These are phyloP conservation scores for Netelia fuscicornis DNA, from an alignment of 2,888 invertebrate species.

Conservation along the genomic window DNA sequence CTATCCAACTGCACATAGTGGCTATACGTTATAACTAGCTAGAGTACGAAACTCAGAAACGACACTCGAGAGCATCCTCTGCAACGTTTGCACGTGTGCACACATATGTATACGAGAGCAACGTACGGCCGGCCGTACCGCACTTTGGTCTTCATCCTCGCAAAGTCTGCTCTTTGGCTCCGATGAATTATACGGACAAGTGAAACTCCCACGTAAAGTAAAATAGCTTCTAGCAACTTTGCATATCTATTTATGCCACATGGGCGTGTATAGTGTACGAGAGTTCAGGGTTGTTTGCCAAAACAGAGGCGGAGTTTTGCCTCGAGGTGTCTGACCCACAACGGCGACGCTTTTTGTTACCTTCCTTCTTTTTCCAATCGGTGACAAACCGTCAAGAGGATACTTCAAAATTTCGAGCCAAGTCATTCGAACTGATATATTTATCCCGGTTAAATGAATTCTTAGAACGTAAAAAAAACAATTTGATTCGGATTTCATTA, in stretches of 20 bases:
- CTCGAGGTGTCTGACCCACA: conserved; percentile 42
- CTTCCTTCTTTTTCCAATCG: conserved; percentile 17
- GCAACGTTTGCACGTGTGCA: neutral
- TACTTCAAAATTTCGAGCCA: too few relatives aligned
- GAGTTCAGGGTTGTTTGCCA: conserved; percentile 58
- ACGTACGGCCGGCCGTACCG: conserved; percentile 5
- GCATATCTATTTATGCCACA: conserved; percentile 48
- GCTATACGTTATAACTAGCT: neutral
- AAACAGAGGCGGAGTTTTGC: conserved; percentile 37
- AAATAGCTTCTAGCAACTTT: conserved; percentile 52
- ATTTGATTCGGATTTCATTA: too few relatives aligned
- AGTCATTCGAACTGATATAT: too few relatives aligned
- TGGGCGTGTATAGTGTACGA: neutral
- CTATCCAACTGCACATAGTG: neutral
- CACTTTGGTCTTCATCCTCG: conserved; percentile 16
- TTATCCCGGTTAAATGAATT: too few relatives aligned
- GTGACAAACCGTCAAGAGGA: conserved; percentile 19
- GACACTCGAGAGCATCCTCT: conserved; percentile 18
- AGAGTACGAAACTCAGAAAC: conserved; percentile 13
- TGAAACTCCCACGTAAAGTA: conserved; percentile 31
- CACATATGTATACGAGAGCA: conserved; percentile 20
- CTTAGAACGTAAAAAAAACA: neutral
- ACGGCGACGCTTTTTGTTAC: conserved; percentile 26
- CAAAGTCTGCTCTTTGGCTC: conserved; percentile 19
- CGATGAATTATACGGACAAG: conserved; percentile 27